Evolutionary conservation across 2,113 vertebrate species (phyloP), one percentile per base, ranked within the genome.

Genomic region (Octodon degus): DNA sequence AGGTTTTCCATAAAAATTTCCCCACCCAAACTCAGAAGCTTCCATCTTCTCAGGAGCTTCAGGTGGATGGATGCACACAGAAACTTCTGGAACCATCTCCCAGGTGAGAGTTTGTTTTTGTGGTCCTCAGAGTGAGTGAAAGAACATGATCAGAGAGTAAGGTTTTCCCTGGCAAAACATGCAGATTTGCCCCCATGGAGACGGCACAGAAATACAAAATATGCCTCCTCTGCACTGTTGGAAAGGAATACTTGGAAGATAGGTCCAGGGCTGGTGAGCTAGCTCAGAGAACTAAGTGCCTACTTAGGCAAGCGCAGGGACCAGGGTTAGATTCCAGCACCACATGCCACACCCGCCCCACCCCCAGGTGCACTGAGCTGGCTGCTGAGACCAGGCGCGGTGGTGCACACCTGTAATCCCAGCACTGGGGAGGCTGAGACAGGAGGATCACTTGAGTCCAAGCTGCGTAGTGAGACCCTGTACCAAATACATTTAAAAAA

Each of bases 11-110:
- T 5, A 20, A 60, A 67, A 90, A 53, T 65, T 37, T 25, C 63
- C 50, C 20, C 0, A 0, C 1, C 4, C 7, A 24, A 16, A 47
- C 2, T 25, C 53, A 5, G 58, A 65, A 12, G 13, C 37, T 87
- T 11, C 47, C 47, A 3, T 1, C 1, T 81, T 34, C 87, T 77
- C 79, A 27, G 5, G 20, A 80, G 10, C 32, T 3, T 63, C 37
- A 0, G 47, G 79, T 8, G 6, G 37, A 25, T 4, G 7, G 37
- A 19, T 19, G 10, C 43, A 16, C 2, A 0, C 9, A 24, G 70
- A 60, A n/a, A 62, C 70, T 20, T 58, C 85, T 34, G 30, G 27
- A 5, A 53, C 40, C 3, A 5, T 81, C 72, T 89, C 55, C 67
- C 74, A 60, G 32, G 55, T 14, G 2, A 3, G 19, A 58, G 9